Base-by-base conservation (phyloP, 2,797 vertebrate genomes). In the Sitta carolinensis region DNA sequence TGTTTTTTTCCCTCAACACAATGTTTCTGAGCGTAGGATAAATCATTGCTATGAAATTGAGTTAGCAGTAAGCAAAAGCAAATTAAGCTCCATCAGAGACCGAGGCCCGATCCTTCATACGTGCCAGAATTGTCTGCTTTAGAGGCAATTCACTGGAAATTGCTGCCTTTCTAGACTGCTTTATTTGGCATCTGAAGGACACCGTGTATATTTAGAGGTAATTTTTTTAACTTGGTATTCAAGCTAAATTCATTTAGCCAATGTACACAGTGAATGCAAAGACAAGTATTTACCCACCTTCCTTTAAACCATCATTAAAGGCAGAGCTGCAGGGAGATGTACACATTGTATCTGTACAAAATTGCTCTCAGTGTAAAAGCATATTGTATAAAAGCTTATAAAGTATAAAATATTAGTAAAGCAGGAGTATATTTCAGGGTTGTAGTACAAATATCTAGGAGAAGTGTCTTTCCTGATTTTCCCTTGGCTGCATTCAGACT, bases 11-110 rank as follows among this genome's bases (percentile, higher is more conserved):
- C 23, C 43, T 61, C 48, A 47, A 0, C 18, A 73, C 55, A 81
- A 52, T 9, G 45, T 48, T 89, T 89, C 43, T 48, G 67, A 59
- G 48, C 1, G 1, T 55, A 50, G 34, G 68, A 70, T 90, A 70
- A 88, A 51, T 82, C 25, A 69, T 59, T 82, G 12, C 20, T 67
- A 34, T 63, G 70, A 92, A 87, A 85, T 22, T 0, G 3, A 47
- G n/a, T 84, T 68, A 94, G 19, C 85, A 64, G 40, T 58, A 64
- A 55, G 63, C 62, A 62, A 77, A 85, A 91, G 45, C 36, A 75
- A 84, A 63, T 76, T 70, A 63, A 62, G 47, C 6, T 74, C 8
- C 18, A 34, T 74, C n/a, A 32, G 74, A 72, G 66, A 27, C n/a
- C 2, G 11, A 61, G 27, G 14, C 43, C 8, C 30, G 40, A 43